phyloP scores from a whole-genome alignment of 2,797 vertebrate species.

The Alosa sapidissima region DNA sequence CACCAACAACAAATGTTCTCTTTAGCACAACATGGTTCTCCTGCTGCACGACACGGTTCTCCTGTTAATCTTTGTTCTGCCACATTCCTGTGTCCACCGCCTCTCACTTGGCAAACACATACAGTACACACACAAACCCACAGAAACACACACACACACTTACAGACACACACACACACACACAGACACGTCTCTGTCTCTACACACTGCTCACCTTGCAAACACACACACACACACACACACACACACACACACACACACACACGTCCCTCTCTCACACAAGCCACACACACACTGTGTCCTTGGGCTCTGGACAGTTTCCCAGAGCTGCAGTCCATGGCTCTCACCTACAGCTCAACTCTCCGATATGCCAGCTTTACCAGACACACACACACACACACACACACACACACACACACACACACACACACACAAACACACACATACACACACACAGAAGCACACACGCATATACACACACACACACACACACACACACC shows the following conservation, averaged over 20 bases:
- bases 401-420: constrained; percentile 3
- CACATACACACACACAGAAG: neutral
- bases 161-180: constrained; percentile 11
- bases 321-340: neutral
- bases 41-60: neutral
- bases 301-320: neutral
- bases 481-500: too few species aligned
- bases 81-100: constrained; percentile 34
- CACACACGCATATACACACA: neutral
- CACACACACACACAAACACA: neutral
- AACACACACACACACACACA: neutral
- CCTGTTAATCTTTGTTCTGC: constrained; percentile 35
- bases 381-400: neutral
- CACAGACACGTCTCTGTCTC: constrained; percentile 15
- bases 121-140: neutral
- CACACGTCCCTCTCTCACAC: neutral
- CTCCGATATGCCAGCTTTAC: neutral
- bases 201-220: constrained; percentile 5
- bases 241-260: constrained; percentile 19
- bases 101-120: neutral
- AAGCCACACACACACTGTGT: neutral
- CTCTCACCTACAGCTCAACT: neutral
- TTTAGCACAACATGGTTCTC: constrained; percentile 36
- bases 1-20: constrained; percentile 39
- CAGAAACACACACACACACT: neutral